These are phyloP conservation scores for Cataglyphis livida DNA, from an alignment of 2,888 invertebrate genomes.

Conservation along the genomic window DNA sequence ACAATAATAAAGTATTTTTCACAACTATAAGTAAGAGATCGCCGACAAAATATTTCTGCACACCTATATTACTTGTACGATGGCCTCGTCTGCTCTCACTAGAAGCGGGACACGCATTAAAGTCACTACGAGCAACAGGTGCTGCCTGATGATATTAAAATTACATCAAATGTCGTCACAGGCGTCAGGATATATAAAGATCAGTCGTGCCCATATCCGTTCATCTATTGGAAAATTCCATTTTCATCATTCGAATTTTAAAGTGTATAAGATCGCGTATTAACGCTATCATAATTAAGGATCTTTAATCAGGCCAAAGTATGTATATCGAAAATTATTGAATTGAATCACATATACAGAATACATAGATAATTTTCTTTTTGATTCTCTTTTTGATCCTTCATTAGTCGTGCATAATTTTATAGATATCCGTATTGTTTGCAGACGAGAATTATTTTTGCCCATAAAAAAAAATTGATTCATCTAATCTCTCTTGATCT, in stretches of 20 bases:
- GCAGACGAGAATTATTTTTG: neutral
- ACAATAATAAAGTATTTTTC: neutral
- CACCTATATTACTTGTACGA: conserved; percentile 9
- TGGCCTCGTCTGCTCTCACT: conserved; percentile 33
- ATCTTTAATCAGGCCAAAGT: neutral
- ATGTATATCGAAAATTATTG: neutral
- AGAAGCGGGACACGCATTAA: conserved; percentile 38
- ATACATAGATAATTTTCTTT: neutral
- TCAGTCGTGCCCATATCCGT: conserved; percentile 4
- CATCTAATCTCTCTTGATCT: no score
- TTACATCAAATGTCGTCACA: conserved; percentile 9
- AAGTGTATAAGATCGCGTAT: neutral
- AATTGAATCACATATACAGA: neutral
- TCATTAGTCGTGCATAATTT: neutral
- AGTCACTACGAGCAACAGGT: conserved; percentile 26
- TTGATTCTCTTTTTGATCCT: neutral
- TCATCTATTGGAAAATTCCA: neutral
- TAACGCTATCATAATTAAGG: neutral
- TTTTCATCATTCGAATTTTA: neutral
- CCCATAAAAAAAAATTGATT: neutral
- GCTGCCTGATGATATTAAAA: conserved; percentile 22
- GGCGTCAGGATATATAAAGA: neutral
- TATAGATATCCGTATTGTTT: neutral
- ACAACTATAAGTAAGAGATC: neutral
- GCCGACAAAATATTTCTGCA: neutral